Percentiles rank a stretch among this genome's conserved stretches.
These are phyloP conservation scores for Penelope pileata DNA, from an alignment of 2,113 vertebrate genomes.

Conservation along the genomic window DNA sequence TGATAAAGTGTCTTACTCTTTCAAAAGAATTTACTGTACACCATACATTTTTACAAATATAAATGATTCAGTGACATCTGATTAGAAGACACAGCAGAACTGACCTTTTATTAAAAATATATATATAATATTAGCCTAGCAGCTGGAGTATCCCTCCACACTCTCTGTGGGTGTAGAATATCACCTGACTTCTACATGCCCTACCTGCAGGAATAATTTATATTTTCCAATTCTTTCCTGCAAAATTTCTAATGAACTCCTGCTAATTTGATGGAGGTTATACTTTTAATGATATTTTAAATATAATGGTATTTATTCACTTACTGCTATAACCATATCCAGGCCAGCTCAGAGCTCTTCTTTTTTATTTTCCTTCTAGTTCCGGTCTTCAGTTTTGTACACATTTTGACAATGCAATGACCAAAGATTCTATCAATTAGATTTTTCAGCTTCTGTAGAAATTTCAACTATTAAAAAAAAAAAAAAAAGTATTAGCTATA, in stretches of 20 bases:
- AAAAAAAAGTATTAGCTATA: neutral
- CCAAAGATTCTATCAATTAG: neutral
- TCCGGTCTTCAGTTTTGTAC: neutral
- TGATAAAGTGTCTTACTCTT: neutral
- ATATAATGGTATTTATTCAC: neutral
- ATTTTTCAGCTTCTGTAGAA: neutral
- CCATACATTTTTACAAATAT: neutral
- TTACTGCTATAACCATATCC: neutral
- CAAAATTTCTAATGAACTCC: neutral
- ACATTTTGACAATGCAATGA: neutral
- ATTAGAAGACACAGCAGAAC: neutral
- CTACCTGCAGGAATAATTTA: neutral
- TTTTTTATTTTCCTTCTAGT: neutral
- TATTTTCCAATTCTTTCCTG: neutral
- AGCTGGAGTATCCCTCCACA: neutral
- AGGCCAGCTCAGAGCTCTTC: neutral
- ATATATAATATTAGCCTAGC: neutral
- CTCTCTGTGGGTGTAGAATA: neutral
- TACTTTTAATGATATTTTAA: neutral
- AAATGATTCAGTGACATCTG: conserved; percentile 2
- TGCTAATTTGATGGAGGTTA: neutral
- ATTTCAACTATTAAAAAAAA: neutral
- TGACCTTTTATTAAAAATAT: neutral
- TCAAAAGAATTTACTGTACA: neutral
- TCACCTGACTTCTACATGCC: neutral